These are phyloP conservation scores for Aphaenogaster rudis DNA, from an alignment of 1,140 invertebrate genomes.

Conservation along the genomic window DNA sequence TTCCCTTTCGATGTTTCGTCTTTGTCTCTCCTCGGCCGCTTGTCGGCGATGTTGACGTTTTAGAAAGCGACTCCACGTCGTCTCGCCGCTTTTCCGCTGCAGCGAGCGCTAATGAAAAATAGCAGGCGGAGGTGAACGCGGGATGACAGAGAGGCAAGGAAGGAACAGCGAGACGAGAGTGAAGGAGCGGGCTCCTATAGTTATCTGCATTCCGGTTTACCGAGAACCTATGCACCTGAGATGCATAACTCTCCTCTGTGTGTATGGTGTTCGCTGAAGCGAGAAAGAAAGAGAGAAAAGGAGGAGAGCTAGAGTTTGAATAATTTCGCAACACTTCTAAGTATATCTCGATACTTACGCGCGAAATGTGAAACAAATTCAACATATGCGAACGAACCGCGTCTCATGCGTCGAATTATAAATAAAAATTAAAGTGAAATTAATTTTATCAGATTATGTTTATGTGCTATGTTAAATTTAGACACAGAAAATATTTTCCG, in stretches of 20 bases:
- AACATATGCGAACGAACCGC: not conserved
- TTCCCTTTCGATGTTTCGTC: constrained; percentile 37
- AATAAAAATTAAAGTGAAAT: not conserved
- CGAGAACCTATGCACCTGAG: constrained; percentile 82
- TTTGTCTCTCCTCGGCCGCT: constrained; percentile 10
- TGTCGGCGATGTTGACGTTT: constrained; percentile 60
- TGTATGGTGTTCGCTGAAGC: constrained; percentile 59
- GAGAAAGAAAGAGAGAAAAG: constrained; percentile 59
- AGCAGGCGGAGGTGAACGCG: constrained; percentile 47
- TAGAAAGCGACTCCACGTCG: constrained; percentile 72
- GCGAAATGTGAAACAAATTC: not conserved
- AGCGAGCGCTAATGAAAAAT: constrained; percentile 65
- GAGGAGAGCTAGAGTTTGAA: constrained; percentile 45
- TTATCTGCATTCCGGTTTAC: constrained; percentile 84
- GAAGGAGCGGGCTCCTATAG: constrained; percentile 71
- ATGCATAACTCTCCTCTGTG: constrained; percentile 79
- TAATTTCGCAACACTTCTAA: constrained; percentile 28
- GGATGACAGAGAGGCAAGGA: constrained; percentile 57
- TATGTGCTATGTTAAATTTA: not conserved
- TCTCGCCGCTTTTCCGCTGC: constrained; percentile 60
- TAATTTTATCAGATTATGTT: not conserved
- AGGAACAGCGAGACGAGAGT: constrained; percentile 53
- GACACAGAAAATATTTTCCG: not conserved
- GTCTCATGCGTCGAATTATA: not conserved
- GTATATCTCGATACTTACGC: constrained; percentile 2